These are phyloP conservation scores for Pithys albifrons DNA, from an alignment of 2,113 vertebrate species.

Conservation along the genomic window DNA sequence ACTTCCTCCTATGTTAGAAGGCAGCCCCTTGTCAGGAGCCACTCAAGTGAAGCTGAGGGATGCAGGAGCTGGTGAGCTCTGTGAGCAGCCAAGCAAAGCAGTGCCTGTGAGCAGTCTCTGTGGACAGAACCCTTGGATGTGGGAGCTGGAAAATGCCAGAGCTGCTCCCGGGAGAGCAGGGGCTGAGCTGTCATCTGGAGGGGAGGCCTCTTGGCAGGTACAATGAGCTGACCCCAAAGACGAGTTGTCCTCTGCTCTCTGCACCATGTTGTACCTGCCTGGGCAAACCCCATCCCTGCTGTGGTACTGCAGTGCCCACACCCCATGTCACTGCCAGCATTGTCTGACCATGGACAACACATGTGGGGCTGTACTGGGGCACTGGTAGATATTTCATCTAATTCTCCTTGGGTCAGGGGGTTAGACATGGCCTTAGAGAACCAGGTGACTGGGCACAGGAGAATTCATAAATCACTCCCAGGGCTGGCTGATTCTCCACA, in stretches of 20 bases:
- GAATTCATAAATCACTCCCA: neutral
- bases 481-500: neutral
- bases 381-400: neutral
- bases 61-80: accelerated
- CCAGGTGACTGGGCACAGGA: accelerated
- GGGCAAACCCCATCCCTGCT: neutral
- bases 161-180: accelerated
- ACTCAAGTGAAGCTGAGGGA: neutral
- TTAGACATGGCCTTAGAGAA: neutral
- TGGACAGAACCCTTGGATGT: neutral
- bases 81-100: neutral
- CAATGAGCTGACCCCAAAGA: neutral
- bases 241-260: accelerated
- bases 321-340: accelerated
- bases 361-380: too few species aligned
- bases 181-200: neutral
- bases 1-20: accelerated
- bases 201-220: neutral
- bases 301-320: accelerated
- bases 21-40: neutral
- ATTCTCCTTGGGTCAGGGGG: neutral
- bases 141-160: neutral
- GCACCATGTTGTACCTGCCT: accelerated
- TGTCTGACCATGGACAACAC: accelerated
- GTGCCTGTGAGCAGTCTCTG: neutral